A percentile compares a stretch with the other conserved stretches of the same genome.
phyloP scores from a whole-genome alignment of 2,797 vertebrate species.

The Calcarius lapponicus region DNA sequence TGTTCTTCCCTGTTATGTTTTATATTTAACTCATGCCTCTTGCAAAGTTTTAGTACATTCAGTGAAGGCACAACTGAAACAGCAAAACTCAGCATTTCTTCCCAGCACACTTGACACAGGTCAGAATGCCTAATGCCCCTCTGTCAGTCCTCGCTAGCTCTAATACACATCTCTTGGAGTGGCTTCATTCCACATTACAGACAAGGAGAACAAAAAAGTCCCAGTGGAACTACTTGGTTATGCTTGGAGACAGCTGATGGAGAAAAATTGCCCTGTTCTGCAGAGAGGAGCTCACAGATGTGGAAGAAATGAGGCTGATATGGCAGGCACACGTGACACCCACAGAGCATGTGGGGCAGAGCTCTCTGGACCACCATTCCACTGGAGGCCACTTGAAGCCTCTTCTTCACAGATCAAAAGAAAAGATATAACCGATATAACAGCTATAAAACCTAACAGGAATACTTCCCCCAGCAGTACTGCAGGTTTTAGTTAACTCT shows the following conservation, averaged over 20 bases:
- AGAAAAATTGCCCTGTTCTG: neutral
- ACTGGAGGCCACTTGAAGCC: neutral
- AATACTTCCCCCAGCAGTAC: neutral
- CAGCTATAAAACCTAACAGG: neutral
- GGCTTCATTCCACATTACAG: neutral
- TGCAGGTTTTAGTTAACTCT: neutral
- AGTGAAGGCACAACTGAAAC: neutral
- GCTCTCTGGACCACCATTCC: neutral
- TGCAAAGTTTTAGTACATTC: neutral
- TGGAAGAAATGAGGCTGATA: neutral
- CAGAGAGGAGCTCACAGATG: neutral
- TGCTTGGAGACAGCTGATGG: neutral
- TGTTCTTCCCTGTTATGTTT: neutral
- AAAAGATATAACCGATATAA: neutral
- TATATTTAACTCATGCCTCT: neutral
- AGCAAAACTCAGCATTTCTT: neutral
- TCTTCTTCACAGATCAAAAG: neutral
- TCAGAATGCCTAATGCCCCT: neutral
- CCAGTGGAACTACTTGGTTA: neutral
- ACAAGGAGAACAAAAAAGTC: neutral
- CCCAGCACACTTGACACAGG: neutral
- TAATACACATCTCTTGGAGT: neutral
- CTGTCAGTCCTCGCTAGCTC: neutral
- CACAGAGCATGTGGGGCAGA: fast-evolving
- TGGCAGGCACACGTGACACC: fast-evolving